Evolutionary conservation across 2,113 vertebrate species (phyloP).

Genomic region (Centropus unirufus): DNA sequence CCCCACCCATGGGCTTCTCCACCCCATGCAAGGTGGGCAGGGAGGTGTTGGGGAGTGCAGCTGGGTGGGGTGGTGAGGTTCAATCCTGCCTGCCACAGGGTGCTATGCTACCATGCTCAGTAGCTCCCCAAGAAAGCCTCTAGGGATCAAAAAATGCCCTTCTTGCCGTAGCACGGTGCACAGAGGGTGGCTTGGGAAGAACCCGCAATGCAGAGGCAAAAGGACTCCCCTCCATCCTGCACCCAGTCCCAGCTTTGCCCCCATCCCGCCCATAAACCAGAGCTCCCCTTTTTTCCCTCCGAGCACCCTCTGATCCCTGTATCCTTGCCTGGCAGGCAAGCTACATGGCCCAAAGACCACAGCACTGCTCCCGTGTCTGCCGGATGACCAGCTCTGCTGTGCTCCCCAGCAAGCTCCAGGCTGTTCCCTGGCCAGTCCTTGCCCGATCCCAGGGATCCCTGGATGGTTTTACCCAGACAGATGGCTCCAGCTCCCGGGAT

Average conservation of each 20-base stretch:
- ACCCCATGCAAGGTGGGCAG: not conserved
- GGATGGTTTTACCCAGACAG: accelerated
- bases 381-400: not conserved
- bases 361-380: accelerated
- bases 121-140: not conserved
- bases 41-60: not conserved
- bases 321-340: not conserved
- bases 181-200: not conserved
- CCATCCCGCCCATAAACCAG: not conserved
- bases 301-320: not conserved
- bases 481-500: not conserved
- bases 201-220: not conserved
- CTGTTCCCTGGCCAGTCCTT: not conserved
- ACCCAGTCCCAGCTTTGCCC: not conserved
- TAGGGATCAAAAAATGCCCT: not conserved
- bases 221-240: no score
- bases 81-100: not conserved
- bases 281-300: not conserved
- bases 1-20: not conserved
- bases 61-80: not conserved
- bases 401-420: not conserved
- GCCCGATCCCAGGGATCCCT: not conserved
- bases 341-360: accelerated
- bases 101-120: not conserved
- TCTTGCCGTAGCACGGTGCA: accelerated